Conservation (phyloP, 2,888 invertebrate species). For the Gryllus longicercus region DNA sequence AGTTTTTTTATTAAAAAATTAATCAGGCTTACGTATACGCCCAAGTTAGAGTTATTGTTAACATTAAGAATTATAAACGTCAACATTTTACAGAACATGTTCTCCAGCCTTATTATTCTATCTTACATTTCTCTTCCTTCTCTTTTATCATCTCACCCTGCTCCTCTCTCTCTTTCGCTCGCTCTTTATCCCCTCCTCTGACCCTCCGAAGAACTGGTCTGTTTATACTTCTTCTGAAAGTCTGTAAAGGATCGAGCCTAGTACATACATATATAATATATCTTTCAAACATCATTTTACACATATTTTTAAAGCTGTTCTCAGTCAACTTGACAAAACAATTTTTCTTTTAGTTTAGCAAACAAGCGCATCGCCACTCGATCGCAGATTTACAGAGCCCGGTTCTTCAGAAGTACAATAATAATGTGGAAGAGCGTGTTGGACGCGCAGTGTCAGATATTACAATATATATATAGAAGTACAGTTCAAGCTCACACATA, state of each 20-base stretch:
- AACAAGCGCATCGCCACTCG: slow-evolving; percentile 11
- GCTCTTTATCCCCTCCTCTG: not conserved
- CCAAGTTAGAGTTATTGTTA: slow-evolving; percentile 9
- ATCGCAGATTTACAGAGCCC: slow-evolving; percentile 9
- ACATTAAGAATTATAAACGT: slow-evolving; percentile 17
- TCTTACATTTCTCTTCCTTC: not conserved
- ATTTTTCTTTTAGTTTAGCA: slow-evolving; percentile 3
- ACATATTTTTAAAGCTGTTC: slow-evolving; percentile 8
- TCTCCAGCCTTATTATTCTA: slow-evolving; percentile 11
- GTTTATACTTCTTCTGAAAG: not conserved
- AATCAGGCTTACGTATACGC: not conserved
- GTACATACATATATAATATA: slow-evolving; percentile 11
- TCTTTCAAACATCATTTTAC: not conserved
- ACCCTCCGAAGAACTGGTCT: slow-evolving; percentile 17
- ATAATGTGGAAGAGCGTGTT: not conserved
- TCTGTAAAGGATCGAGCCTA: not conserved
- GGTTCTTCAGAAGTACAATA: not conserved
- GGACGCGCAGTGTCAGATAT: not conserved
- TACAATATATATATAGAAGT: slow-evolving; percentile 1
- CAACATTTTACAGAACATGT: slow-evolving; percentile 11
- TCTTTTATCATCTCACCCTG: not conserved
- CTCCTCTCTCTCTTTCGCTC: not conserved
- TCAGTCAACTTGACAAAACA: slow-evolving; percentile 1
- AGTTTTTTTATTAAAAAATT: not conserved
- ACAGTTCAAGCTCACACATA: slow-evolving; percentile 11